Conservation (phyloP, 2,113 vertebrate species). For the Neotragus pygmaeus region DNA sequence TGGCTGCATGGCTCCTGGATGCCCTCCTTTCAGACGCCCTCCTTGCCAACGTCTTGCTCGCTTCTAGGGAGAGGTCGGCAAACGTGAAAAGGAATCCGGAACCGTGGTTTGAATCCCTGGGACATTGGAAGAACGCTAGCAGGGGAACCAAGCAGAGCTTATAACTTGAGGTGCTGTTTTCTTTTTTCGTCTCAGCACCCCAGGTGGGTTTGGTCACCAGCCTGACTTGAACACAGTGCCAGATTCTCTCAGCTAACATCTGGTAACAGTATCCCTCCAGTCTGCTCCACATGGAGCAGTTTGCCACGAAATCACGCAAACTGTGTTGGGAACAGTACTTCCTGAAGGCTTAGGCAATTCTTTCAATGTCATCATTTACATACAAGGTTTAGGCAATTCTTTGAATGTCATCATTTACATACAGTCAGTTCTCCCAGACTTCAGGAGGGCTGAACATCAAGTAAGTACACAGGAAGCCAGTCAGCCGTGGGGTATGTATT, state of each 20-base stretch:
- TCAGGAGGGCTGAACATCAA: background rate
- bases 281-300: background rate
- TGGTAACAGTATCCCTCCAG: fast-evolving
- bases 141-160: background rate
- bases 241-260: background rate
- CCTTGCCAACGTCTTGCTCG: fast-evolving
- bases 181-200: background rate
- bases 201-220: background rate
- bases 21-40: background rate
- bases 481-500: background rate
- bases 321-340: background rate
- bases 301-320: fast-evolving
- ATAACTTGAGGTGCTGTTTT: background rate
- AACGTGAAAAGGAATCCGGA: background rate
- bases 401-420: no score
- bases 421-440: background rate
- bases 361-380: background rate
- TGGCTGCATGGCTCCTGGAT: background rate
- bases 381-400: no score
- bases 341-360: background rate
- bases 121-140: background rate
- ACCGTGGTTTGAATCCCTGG: background rate
- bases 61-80: background rate
- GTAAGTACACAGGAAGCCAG: background rate
- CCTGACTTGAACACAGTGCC: background rate